These are phyloP conservation scores for Hemibates koningsi DNA, from an alignment of 2,113 vertebrate genomes.

Conservation along the genomic window DNA sequence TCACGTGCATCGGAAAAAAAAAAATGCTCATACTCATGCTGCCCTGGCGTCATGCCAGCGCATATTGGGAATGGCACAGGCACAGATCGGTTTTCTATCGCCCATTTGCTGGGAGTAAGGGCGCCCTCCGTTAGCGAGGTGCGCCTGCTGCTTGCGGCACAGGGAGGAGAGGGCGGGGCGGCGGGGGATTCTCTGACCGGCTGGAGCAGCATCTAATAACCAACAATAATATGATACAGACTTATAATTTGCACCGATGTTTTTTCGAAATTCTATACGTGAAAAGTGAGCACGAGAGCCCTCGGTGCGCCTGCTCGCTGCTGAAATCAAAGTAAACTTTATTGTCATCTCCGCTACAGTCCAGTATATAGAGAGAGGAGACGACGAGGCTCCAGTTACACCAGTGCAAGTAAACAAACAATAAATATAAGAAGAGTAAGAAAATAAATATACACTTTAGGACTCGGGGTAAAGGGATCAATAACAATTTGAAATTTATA, in stretches of 20 bases:
- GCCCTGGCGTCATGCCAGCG: rapidly evolving
- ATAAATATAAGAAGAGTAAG: no score
- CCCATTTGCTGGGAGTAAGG: background rate
- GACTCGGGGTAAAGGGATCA: rapidly evolving
- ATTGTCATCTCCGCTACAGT: rapidly evolving
- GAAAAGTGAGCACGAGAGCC: background rate
- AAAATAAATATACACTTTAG: no score
- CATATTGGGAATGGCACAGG: background rate
- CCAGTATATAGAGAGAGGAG: background rate
- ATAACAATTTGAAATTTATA: no score
- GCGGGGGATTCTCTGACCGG: rapidly evolving
- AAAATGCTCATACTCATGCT: no score
- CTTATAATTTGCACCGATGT: background rate
- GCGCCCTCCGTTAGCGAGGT: background rate
- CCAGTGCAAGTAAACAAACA: no score
- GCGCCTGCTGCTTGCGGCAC: background rate
- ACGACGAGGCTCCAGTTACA: rapidly evolving
- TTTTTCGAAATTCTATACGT: rapidly evolving
- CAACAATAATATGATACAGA: background rate
- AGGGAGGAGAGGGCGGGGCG: rapidly evolving
- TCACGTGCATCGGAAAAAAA: rapidly evolving
- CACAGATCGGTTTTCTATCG: background rate
- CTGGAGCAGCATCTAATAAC: background rate
- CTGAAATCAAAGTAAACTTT: background rate
- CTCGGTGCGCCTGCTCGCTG: background rate